Evolutionary conservation across 2,797 vertebrate species (phyloP).

Genomic region (Ibycter americanus): DNA sequence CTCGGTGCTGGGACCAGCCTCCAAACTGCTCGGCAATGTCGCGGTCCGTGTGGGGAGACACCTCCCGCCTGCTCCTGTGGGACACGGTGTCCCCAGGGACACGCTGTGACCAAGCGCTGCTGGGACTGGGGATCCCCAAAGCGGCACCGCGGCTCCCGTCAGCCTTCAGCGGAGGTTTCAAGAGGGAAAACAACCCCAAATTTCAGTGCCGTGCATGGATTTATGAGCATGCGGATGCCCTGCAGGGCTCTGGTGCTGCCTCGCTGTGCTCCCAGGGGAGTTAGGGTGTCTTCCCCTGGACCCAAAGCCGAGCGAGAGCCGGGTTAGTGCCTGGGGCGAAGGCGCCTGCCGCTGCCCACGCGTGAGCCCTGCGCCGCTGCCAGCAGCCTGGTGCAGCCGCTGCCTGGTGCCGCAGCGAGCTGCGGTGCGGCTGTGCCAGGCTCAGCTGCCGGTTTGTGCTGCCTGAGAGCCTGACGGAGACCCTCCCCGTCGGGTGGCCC

Average conservation of each 20-base stretch:
- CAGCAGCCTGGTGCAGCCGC: neutral
- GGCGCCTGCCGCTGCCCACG: neutral
- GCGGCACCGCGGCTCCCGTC: rapidly evolving
- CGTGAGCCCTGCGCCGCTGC: neutral
- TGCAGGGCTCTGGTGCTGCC: neutral
- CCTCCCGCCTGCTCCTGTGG: neutral
- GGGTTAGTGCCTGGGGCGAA: neutral
- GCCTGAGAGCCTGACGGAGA: neutral
- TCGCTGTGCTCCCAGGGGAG: neutral
- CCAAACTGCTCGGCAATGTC: rapidly evolving
- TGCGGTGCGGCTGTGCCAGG: neutral
- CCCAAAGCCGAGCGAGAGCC: neutral
- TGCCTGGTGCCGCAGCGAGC: neutral
- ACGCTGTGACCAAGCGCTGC: rapidly evolving
- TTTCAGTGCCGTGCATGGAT: rapidly evolving
- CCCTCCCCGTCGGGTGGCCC: neutral
- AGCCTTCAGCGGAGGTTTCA: neutral
- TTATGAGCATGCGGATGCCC: neutral
- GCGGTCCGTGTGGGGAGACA: rapidly evolving
- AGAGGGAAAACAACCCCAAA: neutral
- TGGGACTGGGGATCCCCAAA: neutral
- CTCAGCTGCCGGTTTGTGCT: neutral
- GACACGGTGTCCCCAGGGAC: neutral
- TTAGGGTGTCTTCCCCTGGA: neutral
- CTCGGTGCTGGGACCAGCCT: neutral